Percentiles rank a stretch among this genome's conserved stretches.
These are phyloP conservation scores for Holacanthella duospinosa DNA, from an alignment of 2,888 invertebrate species.

Conservation along the genomic window DNA sequence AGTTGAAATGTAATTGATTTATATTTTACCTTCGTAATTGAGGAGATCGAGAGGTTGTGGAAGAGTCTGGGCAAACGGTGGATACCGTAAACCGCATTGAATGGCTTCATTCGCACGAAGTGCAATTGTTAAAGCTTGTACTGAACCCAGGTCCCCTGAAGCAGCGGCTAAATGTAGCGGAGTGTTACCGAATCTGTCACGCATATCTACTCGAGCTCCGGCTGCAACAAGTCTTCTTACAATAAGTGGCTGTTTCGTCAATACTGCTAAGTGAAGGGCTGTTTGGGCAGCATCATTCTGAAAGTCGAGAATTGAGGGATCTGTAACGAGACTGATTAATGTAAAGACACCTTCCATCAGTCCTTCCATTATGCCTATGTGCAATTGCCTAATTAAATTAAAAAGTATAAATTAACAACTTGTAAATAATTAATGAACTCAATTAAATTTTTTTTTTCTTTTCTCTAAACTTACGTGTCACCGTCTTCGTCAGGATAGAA, in stretches of 20 bases:
- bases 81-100: slow-evolving; percentile 39
- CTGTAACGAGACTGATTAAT: slow-evolving; percentile 65
- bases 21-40: slow-evolving; percentile 68
- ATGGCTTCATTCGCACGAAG: slow-evolving; percentile 47
- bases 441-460: background rate
- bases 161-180: slow-evolving; percentile 73
- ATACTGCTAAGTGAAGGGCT: slow-evolving; percentile 74
- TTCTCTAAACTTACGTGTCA: slow-evolving; percentile 63
- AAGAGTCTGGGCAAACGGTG: slow-evolving; percentile 44
- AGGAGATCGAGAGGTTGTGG: slow-evolving; percentile 62
- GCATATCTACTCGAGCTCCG: slow-evolving; percentile 55
- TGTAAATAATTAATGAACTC: background rate
- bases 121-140: slow-evolving; percentile 61
- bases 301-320: slow-evolving; percentile 64
- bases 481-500: slow-evolving; percentile 73
- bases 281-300: slow-evolving; percentile 55
- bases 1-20: too few relatives aligned
- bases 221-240: slow-evolving; percentile 66
- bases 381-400: slow-evolving; percentile 56
- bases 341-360: slow-evolving; percentile 60
- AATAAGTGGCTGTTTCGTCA: slow-evolving; percentile 62
- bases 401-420: slow-evolving; percentile 2
- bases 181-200: slow-evolving; percentile 71
- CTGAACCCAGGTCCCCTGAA: slow-evolving; percentile 57
- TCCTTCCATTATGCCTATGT: slow-evolving; percentile 70